These are phyloP conservation scores for Eunapius fragilis DNA, from an alignment of 37 sponge, comb jelly and placozoan genomes.

Conservation along the genomic window DNA sequence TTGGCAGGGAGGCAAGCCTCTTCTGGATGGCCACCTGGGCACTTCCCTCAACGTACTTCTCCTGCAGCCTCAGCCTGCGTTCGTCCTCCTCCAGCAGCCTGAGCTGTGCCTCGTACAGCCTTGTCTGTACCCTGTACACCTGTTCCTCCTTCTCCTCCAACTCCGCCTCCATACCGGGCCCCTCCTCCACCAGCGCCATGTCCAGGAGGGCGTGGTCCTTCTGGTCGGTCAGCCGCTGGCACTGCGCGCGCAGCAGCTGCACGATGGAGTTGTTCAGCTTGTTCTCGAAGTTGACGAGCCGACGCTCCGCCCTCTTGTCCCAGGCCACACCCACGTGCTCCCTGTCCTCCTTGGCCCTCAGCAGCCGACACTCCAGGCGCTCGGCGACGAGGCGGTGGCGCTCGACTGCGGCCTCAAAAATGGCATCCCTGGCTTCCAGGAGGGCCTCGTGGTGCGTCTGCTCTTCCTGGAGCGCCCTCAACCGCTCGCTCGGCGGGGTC, in stretches of 20 bases:
- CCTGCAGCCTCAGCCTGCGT: conserved; percentile 26
- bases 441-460: conserved; percentile 28
- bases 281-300: conserved; percentile 19
- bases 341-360: conserved; percentile 28
- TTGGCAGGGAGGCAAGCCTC: neutral
- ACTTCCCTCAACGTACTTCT: conserved; percentile 15
- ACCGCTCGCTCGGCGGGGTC: neutral
- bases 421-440: conserved; percentile 22
- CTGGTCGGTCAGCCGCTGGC: conserved; percentile 33
- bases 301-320: conserved; percentile 27
- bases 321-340: conserved; percentile 7
- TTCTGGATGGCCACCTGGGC: conserved; percentile 12
- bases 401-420: conserved; percentile 14
- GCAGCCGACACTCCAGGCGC: conserved; percentile 27
- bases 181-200: conserved; percentile 66
- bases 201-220: conserved; percentile 41
- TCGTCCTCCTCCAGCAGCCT: conserved; percentile 50
- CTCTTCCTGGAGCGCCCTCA: conserved; percentile 37
- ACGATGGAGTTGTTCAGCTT: conserved; percentile 40
- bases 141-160: conserved; percentile 14
- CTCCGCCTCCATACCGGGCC: conserved; percentile 45
- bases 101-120: conserved; percentile 31
- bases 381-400: conserved; percentile 27
- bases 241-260: conserved; percentile 12
- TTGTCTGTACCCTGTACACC: conserved; percentile 38